A percentile compares a stretch with the other conserved stretches of the same genome.
These are phyloP conservation scores for Achroia grisella DNA, from an alignment of 1,140 invertebrate genomes.

Conservation along the genomic window DNA sequence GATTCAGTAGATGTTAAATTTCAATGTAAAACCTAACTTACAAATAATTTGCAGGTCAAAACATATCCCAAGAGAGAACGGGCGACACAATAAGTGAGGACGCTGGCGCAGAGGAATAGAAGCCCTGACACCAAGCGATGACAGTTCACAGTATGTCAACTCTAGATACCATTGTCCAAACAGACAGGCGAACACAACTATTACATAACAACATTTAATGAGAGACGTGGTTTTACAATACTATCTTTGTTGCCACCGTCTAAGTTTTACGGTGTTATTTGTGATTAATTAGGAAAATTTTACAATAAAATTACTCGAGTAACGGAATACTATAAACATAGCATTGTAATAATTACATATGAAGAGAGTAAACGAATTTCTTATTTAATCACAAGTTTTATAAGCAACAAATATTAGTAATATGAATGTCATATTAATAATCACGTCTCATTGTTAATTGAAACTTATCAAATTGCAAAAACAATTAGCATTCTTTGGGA, in stretches of 20 bases:
- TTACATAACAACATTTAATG: conserved; percentile 16
- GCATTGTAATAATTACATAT: too few species aligned
- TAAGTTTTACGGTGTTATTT: too few species aligned
- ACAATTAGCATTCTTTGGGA: conserved; percentile 21
- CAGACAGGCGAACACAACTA: conserved; percentile 14
- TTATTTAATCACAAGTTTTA: too few species aligned
- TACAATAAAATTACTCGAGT: too few species aligned
- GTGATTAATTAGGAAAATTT: too few species aligned
- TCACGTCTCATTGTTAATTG: conserved; percentile 18
- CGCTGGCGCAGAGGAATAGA: conserved; percentile 50
- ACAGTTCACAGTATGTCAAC: conserved; percentile 63
- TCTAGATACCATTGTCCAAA: conserved; percentile 55
- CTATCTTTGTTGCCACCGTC: too few species aligned
- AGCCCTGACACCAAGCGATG: conserved; percentile 32
- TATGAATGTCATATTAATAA: background rate
- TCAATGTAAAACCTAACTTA: background rate
- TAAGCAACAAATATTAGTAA: too few species aligned
- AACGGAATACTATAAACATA: too few species aligned
- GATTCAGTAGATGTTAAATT: background rate
- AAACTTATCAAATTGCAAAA: conserved; percentile 16
- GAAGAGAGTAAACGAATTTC: too few species aligned
- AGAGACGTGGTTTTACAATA: background rate
- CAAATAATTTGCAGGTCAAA: conserved; percentile 49
- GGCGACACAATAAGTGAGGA: conserved; percentile 66
- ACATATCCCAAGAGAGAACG: conserved; percentile 70